Conservation (phyloP, 1,140 invertebrate species). For the Polyergus mexicanus region DNA sequence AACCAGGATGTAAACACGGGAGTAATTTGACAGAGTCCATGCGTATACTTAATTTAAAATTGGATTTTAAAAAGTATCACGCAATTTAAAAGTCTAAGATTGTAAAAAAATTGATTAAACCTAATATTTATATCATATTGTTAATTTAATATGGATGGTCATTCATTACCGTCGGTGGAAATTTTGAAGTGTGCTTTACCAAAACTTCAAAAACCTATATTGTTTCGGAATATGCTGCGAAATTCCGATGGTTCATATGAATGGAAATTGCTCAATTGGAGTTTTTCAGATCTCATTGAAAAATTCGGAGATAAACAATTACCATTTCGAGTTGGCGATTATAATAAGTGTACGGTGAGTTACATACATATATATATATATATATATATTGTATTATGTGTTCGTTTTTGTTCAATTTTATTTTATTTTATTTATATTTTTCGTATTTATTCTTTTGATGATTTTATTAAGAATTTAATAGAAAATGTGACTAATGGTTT, state of each 20-base stretch:
- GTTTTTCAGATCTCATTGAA: constrained; percentile 82
- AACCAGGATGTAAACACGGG: too few species aligned
- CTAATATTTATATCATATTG: neutral
- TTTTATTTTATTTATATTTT: too few species aligned
- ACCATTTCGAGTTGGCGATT: constrained; percentile 85
- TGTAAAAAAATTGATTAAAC: neutral
- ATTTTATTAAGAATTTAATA: constrained; percentile 41
- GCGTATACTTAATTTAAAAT: neutral
- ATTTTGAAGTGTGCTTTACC: constrained; percentile 72
- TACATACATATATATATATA: constrained; percentile 3
- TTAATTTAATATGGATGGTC: constrained; percentile 2
- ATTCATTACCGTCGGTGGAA: constrained; percentile 15
- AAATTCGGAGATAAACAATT: constrained; percentile 82
- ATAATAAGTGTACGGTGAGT: constrained; percentile 82
- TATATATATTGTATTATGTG: too few species aligned
- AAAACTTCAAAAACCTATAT: constrained; percentile 79
- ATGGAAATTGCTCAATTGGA: constrained; percentile 85
- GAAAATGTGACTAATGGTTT: neutral
- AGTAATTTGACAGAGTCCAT: neutral
- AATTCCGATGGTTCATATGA: constrained; percentile 67
- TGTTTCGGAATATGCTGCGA: constrained; percentile 81
- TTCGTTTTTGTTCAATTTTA: too few species aligned
- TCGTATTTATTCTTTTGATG: neutral
- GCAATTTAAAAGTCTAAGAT: neutral
- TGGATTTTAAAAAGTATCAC: neutral